These are phyloP conservation scores for Ferdinandea cuprea DNA, from an alignment of 2,888 invertebrate genomes.

Conservation along the genomic window DNA sequence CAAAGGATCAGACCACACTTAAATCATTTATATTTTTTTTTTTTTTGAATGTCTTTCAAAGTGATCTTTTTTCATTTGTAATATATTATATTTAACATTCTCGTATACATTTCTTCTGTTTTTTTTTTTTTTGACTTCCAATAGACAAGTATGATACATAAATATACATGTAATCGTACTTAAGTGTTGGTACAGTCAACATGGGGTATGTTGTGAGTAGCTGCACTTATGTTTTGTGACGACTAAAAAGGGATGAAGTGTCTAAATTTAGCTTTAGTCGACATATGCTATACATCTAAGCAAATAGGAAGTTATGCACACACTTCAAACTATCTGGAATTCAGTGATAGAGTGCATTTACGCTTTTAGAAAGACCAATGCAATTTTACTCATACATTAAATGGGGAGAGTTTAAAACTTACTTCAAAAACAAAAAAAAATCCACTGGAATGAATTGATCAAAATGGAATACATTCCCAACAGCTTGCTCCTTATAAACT, in stretches of 20 bases:
- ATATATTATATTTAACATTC: neutral
- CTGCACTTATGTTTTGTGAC: constrained; percentile 5
- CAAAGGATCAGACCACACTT: neutral
- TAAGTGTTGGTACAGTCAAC: constrained; percentile 10
- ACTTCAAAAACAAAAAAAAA: no score
- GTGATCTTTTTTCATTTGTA: neutral
- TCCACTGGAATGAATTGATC: no score
- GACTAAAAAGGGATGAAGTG: constrained; percentile 32
- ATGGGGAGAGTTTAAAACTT: no score
- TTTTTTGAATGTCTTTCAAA: neutral
- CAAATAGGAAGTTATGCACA: neutral
- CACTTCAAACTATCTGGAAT: constrained; percentile 26
- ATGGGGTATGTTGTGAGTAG: constrained; percentile 25
- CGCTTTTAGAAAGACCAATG: no score
- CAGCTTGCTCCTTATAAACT: no score
- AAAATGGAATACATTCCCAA: no score
- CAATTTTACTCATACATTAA: no score
- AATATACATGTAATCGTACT: neutral
- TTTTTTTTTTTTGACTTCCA: neutral
- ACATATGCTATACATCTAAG: constrained; percentile 12
- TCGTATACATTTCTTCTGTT: no score
- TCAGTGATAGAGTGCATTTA: neutral
- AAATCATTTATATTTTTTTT: neutral
- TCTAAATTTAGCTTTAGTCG: constrained; percentile 40
- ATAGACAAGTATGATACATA: neutral